Percentiles rank a stretch among this genome's conserved stretches.
These are phyloP conservation scores for Paramuricea clavata DNA, from an alignment of 92 coral and sea anemone genomes.

Conservation along the genomic window DNA sequence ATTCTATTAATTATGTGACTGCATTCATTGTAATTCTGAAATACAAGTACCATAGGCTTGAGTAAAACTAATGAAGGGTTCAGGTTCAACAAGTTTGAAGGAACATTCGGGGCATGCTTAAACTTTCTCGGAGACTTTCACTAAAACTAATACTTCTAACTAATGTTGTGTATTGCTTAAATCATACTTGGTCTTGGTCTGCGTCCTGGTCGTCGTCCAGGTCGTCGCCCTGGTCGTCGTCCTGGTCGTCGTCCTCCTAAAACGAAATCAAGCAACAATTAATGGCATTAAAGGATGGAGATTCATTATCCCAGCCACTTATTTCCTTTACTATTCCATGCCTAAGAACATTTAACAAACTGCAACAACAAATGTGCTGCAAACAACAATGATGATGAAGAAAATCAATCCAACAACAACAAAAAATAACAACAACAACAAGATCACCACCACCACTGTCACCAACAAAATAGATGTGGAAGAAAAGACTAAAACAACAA, in stretches of 20 bases:
- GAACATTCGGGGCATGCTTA: too few relatives aligned
- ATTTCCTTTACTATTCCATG: too few relatives aligned
- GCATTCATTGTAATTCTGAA: too few relatives aligned
- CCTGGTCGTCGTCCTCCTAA: conserved; percentile 4
- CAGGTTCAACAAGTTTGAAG: too few relatives aligned
- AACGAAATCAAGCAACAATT: neutral
- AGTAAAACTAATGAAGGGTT: too few relatives aligned
- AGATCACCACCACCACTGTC: too few relatives aligned
- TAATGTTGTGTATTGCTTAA: neutral
- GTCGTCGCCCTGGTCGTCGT: neutral
- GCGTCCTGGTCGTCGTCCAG: neutral
- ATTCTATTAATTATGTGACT: neutral
- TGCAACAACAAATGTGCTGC: neutral
- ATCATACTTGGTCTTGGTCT: neutral
- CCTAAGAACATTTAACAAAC: neutral
- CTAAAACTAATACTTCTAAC: neutral
- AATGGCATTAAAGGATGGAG: neutral
- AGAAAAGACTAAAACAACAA: too few relatives aligned
- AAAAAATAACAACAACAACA: too few relatives aligned
- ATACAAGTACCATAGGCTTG: too few relatives aligned
- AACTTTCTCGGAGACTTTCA: neutral
- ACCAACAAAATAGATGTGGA: too few relatives aligned
- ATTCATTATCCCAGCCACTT: too few relatives aligned
- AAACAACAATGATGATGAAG: neutral
- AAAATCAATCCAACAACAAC: too few relatives aligned